Evolutionary conservation across 2,113 vertebrate genomes (phyloP), one percentile per base, ranked within the genome.

Genomic region (Bathybates hornii): DNA sequence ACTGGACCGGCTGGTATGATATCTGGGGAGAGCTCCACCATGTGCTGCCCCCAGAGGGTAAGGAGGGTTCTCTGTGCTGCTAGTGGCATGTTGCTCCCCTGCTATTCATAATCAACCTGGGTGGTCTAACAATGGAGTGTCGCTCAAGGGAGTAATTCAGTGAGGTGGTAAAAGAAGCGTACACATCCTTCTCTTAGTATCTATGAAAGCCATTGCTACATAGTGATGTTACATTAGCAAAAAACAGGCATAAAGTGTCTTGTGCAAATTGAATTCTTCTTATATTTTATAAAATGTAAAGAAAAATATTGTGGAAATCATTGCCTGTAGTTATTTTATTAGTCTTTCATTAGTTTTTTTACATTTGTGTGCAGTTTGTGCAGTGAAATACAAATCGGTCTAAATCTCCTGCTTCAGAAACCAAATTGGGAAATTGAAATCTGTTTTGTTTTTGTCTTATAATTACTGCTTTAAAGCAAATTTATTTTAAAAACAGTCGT

Each of bases 21-120:
- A 95, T 96, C 7, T 99, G 98, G 98, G 98, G 98, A 36, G 97
- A 97, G 27, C 96, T 97, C 19, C 98, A 99, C 91, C 97, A 98
- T 11, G 96, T 98, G 86, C 96, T 97, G 43, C 96, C 97, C 16
- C 97, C 97, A 6, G 98, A 99, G 3, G 97, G 98, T 99, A 94
- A 97, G 96, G 10, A 48, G 1, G 34, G 3, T 9, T 66, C 12
- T 66, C 2, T 2, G 29, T 54, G 10, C 54, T 38, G 54, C 48
- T 12, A 12, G 1, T 38, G 43, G 5, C 13, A 38, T 83, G 41
- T 13, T n/a, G 32, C 6, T 52, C 27, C 21, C 19, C 21, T 66
- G 16, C 41, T 63, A 34, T 32, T 63, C 16, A 19, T 57, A 10
- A 57, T 38, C 7, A 53, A 14, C 76, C 48, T 54, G 29, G 29